A percentile compares a stretch with the other conserved stretches of the same genome.
Conservation (phyloP, 1,140 invertebrate species). For the Diorhabda carinulata region DNA sequence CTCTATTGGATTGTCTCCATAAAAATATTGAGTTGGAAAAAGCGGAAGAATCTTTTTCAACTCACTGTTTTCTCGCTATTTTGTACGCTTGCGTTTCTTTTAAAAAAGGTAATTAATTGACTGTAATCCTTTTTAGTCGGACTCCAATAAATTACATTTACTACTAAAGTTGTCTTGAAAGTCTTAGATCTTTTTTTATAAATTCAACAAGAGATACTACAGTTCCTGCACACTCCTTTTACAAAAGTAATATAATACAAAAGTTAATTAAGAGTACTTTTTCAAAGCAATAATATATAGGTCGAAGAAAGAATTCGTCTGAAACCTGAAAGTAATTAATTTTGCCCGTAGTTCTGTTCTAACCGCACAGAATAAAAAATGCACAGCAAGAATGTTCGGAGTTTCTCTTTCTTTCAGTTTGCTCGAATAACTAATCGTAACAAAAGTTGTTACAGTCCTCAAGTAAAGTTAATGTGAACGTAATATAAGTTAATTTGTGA, state of each 20-base stretch:
- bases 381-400: neutral
- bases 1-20: neutral
- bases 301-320: neutral
- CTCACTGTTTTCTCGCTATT: neutral
- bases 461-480: no score
- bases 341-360: neutral
- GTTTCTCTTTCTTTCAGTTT: no score
- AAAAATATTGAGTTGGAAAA: neutral
- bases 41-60: neutral
- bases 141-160: conserved; percentile 3
- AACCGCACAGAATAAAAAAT: neutral
- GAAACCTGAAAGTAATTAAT: conserved; percentile 2
- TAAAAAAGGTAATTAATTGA: neutral
- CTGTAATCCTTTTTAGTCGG: neutral
- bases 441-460: no score
- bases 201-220: neutral
- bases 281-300: conserved; percentile 3
- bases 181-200: neutral
- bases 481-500: no score
- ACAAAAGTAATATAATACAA: neutral
- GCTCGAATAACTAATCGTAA: no score
- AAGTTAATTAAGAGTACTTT: conserved; percentile 1
- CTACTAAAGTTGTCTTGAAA: neutral
- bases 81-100: neutral
- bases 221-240: neutral